Evolutionary conservation across 92 coral and sea anemone genomes (phyloP).

Genomic region (Paragorgia papillata): DNA sequence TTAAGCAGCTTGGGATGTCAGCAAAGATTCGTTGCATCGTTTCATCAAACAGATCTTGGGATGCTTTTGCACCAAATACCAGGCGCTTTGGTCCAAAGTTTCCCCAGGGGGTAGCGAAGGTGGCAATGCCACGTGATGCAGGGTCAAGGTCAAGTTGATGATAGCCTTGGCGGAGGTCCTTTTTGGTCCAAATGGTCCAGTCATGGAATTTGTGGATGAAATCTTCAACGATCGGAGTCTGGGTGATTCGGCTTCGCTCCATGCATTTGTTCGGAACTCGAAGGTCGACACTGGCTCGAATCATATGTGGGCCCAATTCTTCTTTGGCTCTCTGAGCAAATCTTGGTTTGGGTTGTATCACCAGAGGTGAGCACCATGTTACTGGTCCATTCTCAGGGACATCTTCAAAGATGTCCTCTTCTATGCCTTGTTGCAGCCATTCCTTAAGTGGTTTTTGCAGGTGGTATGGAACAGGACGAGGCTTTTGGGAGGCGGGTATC

Average conservation of each 20-base stretch:
- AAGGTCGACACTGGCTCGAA: constrained; percentile 36
- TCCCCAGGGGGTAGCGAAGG: no score
- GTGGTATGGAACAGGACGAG: constrained; percentile 58
- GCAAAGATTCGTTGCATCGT: constrained; percentile 57
- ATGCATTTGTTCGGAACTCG: constrained; percentile 26
- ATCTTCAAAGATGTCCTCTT: constrained; percentile 47
- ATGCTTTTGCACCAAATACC: constrained; percentile 63
- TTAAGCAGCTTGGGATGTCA: constrained; percentile 58
- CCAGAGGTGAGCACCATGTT: constrained; percentile 62
- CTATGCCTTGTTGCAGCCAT: constrained; percentile 50
- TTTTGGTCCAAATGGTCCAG: constrained; percentile 48
- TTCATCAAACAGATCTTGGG: constrained; percentile 63
- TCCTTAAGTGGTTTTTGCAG: constrained; percentile 55
- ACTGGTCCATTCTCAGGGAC: constrained; percentile 51
- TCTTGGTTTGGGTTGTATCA: constrained; percentile 57
- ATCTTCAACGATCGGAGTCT: constrained; percentile 44
- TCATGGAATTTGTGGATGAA: no score
- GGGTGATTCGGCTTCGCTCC: constrained; percentile 44
- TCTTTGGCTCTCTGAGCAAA: constrained; percentile 24
- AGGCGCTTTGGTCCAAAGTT: not conserved
- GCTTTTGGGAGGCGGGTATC: constrained; percentile 57
- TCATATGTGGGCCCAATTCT: constrained; percentile 46
- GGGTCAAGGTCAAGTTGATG: constrained; percentile 66
- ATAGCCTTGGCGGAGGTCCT: constrained; percentile 56
- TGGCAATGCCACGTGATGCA: constrained; percentile 21